These are phyloP conservation scores for Eurois occulta DNA, from an alignment of 2,888 invertebrate genomes.

Conservation along the genomic window DNA sequence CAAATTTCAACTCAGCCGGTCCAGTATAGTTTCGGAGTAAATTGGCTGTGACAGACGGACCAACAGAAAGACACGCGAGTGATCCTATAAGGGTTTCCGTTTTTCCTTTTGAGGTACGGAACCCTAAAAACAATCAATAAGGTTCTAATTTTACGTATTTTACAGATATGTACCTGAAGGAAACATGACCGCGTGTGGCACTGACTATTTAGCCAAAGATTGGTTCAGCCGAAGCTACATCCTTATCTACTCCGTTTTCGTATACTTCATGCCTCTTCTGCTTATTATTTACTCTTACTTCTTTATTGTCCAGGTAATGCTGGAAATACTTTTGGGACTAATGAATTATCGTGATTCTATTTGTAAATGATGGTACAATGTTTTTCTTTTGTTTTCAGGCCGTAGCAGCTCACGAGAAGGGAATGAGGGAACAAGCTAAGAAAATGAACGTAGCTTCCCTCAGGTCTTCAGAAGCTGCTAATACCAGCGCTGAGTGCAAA, in stretches of 20 bases:
- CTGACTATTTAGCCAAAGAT: constrained; percentile 95
- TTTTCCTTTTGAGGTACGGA: too few relatives aligned
- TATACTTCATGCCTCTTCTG: constrained; percentile 94
- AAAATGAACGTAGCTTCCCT: constrained; percentile 98
- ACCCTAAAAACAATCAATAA: neutral
- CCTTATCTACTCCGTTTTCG: constrained; percentile 94
- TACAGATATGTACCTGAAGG: constrained; percentile 96
- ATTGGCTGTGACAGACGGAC: too few relatives aligned
- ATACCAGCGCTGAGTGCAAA: constrained; percentile 96
- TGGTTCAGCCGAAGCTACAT: constrained; percentile 95
- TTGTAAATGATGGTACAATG: neutral
- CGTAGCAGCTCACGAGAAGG: constrained; percentile 95
- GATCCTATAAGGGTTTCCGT: too few relatives aligned
- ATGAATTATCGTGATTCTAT: neutral
- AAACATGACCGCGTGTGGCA: constrained; percentile 98
- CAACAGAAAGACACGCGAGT: too few relatives aligned
- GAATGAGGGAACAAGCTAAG: constrained; percentile 97
- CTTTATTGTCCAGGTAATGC: constrained; percentile 94
- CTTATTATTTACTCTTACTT: constrained; percentile 96
- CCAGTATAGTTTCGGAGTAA: too few relatives aligned
- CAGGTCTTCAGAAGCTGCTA: constrained; percentile 94
- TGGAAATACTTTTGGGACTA: constrained; percentile 2
- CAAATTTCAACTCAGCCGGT: too few relatives aligned
- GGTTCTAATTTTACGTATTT: neutral
- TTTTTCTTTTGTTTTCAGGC: constrained; percentile 86